phyloP scores from a whole-genome alignment of 2,888 invertebrate genomes.

The Augochlorella aurata region DNA sequence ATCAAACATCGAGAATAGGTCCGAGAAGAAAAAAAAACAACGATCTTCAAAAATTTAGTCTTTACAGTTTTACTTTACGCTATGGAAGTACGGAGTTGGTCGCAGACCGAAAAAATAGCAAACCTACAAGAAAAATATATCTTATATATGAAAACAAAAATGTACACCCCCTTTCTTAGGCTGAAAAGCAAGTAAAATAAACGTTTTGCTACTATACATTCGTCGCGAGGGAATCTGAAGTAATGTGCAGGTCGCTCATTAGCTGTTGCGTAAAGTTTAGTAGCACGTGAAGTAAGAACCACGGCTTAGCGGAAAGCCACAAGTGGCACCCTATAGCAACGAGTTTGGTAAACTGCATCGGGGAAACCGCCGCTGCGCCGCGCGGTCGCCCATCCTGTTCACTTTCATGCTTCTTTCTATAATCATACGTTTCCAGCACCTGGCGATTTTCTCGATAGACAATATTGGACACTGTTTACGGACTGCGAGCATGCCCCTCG shows the following conservation, averaged over 20 bases:
- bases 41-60: too few relatives aligned
- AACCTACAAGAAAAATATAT: too few relatives aligned
- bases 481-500: background rate
- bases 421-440: background rate
- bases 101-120: too few relatives aligned
- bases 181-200: too few relatives aligned
- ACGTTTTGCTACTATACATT: background rate
- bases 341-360: constrained; percentile 4
- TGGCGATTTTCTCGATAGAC: background rate
- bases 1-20: too few relatives aligned
- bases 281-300: background rate
- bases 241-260: background rate
- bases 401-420: background rate
- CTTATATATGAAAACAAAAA: too few relatives aligned
- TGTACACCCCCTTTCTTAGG: too few relatives aligned
- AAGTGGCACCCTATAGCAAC: background rate
- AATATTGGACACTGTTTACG: background rate
- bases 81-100: too few relatives aligned
- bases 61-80: too few relatives aligned
- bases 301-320: background rate
- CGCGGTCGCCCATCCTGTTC: background rate
- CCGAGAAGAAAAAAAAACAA: too few relatives aligned
- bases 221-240: background rate
- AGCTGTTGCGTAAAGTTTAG: background rate
- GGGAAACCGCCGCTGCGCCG: background rate